Evolutionary conservation across 2,888 invertebrate species (phyloP).

Genomic region (Tenthredo amoena): DNA sequence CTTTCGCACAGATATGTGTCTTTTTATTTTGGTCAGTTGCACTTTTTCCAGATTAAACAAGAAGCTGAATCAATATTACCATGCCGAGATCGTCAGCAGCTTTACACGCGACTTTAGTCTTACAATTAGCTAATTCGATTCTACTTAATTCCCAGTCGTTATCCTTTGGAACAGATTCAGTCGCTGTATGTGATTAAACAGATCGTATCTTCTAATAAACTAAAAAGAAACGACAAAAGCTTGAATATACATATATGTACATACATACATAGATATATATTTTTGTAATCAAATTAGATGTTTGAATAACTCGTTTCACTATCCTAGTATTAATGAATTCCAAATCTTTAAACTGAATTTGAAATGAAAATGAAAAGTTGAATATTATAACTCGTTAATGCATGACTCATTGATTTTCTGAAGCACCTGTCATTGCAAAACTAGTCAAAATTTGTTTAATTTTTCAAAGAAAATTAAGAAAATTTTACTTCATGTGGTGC

Average conservation of each 20-base stretch:
- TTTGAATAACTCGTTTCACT: background rate
- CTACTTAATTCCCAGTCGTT: background rate
- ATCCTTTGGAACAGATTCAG: background rate
- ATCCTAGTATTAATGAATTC: background rate
- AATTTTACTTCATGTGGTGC: background rate
- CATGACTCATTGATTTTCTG: background rate
- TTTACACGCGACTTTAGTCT: background rate
- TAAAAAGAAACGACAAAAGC: background rate
- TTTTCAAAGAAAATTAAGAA: background rate
- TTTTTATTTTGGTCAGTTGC: constrained; percentile 35
- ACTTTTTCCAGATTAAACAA: constrained; percentile 29
- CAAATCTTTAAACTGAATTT: background rate
- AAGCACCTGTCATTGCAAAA: background rate
- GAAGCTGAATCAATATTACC: constrained; percentile 19
- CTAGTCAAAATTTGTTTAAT: constrained; percentile 1
- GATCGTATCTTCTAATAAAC: background rate
- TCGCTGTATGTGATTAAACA: background rate
- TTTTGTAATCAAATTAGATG: background rate
- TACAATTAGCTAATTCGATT: background rate
- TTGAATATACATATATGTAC: background rate
- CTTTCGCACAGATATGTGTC: background rate
- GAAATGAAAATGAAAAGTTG: background rate
- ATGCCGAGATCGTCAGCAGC: constrained; percentile 25
- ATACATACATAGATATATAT: constrained; percentile 1
- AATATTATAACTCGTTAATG: background rate